phyloP scores from a whole-genome alignment of 2,888 invertebrate species.

The Rhagonycha fulva region DNA sequence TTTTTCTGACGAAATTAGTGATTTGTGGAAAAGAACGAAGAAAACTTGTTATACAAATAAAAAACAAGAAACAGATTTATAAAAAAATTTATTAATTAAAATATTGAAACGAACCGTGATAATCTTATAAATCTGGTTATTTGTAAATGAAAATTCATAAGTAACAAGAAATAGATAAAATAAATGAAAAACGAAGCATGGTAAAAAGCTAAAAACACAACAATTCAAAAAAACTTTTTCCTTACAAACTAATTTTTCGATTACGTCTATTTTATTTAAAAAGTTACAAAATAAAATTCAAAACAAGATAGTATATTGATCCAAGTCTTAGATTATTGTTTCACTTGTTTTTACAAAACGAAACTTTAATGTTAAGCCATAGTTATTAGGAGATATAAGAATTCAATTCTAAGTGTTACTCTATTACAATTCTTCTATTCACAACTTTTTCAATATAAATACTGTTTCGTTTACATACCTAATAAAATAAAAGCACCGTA shows the following conservation, averaged over 20 bases:
- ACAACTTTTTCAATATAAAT: neutral
- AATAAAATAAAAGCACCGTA: neutral
- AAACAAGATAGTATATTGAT: neutral
- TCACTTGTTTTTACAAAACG: neutral
- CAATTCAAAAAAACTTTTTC: neutral
- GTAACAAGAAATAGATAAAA: neutral
- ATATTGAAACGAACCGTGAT: neutral
- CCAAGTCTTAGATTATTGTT: neutral
- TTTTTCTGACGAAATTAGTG: neutral
- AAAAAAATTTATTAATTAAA: neutral
- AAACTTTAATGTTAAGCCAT: neutral
- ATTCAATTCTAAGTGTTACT: neutral
- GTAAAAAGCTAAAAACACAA: neutral
- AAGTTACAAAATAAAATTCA: neutral
- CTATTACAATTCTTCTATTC: neutral
- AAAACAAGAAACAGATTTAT: neutral
- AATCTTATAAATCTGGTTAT: neutral
- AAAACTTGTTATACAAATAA: neutral
- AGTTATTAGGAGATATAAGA: neutral
- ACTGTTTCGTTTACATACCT: neutral
- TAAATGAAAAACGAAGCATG: neutral
- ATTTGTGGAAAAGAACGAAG: neutral
- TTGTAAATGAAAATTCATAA: neutral
- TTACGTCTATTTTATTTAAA: neutral
- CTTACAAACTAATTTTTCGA: neutral